Base-by-base conservation (phyloP, 2,797 vertebrate species). In the Limnodromus scolopaceus region DNA sequence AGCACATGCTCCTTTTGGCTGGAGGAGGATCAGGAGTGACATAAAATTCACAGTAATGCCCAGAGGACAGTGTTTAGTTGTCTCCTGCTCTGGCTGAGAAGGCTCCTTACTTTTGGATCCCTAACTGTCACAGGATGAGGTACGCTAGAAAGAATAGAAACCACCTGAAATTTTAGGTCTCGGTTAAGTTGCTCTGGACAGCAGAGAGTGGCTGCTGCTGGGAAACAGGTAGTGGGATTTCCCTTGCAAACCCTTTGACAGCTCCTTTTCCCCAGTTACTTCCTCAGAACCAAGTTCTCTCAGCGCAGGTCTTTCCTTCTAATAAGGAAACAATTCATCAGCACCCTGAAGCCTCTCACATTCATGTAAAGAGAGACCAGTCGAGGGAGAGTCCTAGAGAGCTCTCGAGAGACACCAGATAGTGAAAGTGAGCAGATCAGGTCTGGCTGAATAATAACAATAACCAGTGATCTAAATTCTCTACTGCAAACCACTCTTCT, bases 1-100 rank as follows among this genome's bases (percentile, higher is more conserved):
- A 53, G 39, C 0, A 1, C 51, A 0, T 2, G 51, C 8, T 32
- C 9, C 3, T 36, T 54, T 20, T 60, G 13, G 25, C 51, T 30
- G 69, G 27, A 24, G 48, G 13, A 39, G 43, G 13, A 10, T 15
- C 8, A 3, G 55, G 20, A 45, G 18, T 4, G 8, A 6, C 15
- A 0, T 18, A 11, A 48, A 41, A 43, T 20, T 64, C 54, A 11
- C 48, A 9, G 85, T 11, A 38, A 41, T 17, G 41, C n/a, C 10
- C 86, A 28, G 72, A 70, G 86, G 85, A 7, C 14, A 24, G 10
- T 1, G 4, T 34, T 49, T 43, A 43, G 17, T 43, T 63, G 32
- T 69, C 34, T 72, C 32, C 53, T 23, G n/a, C 18, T 63, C 36
- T 65, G 55, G 43, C 34, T 25, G 55, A 69, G 71, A 18, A 41